Evolutionary conservation across 2,888 invertebrate genomes (phyloP), one percentile per base, ranked within the genome.

Genomic region (Chrysolina americana): DNA sequence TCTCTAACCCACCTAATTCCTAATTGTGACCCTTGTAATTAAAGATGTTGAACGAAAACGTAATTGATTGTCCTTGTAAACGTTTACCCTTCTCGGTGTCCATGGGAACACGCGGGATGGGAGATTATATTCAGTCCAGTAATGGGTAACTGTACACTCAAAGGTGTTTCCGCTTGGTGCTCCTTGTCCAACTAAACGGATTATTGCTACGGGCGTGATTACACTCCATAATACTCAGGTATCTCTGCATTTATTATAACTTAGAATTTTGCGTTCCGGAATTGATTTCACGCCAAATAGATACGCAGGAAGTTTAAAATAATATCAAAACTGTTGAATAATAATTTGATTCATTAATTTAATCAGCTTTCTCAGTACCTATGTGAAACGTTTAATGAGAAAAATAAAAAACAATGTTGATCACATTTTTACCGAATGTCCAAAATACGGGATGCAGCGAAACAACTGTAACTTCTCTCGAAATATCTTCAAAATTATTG

Each of bases 121-220:
- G 23, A 53, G 36, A 36, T 53, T 82, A 82, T 74, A 74, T 71
- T 74, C 66, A 77, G 78, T 76, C 53, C 77, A 68, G 79, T 81
- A 82, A 83, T 83, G 79, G 83, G 84, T 83, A 85, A 84, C 81
- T 70, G 81, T 83, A 85, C 83, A 81, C 82, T 83, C 84, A 84
- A 85, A 85, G 83, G 83, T 82, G 81, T 83, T 85, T 84, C 81
- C 82, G 81, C 79, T 76, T 71, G 78, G 78, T 78, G 81, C 76
- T 76, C 48, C 78, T 80, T 80, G 76, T 77, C 79, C 74, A 75
- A 76, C 80, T 80, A 78, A 80, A 78, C 73, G 75, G 80, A 80
- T 80, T 79, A 79, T 75, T 78, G 78, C 74, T 71, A 66, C 74
- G 77, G 77, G 77, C 78, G 77, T 77, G 80, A 80, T 79, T 79